phyloP scores from a whole-genome alignment of 2,797 vertebrate genomes.

The Urophycis tenuis region DNA sequence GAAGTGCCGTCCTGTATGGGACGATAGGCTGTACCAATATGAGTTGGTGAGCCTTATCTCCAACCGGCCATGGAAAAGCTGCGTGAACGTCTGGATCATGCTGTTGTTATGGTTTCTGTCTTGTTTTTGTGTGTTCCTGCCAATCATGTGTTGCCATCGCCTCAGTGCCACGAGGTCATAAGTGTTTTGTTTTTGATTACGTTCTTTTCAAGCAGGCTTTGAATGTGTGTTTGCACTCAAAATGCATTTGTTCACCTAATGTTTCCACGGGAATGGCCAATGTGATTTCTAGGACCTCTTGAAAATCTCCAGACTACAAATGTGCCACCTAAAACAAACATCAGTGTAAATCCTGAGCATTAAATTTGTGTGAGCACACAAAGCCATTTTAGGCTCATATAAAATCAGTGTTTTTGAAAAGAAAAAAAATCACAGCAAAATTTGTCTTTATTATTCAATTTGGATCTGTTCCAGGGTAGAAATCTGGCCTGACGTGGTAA shows the following conservation, averaged over 20 bases:
- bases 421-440: neutral
- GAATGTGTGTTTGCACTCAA: conserved; percentile 17
- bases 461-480: neutral
- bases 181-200: conserved; percentile 44
- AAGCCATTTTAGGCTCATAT: neutral
- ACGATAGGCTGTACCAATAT: neutral
- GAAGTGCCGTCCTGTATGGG: neutral
- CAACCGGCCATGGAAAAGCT: conserved; percentile 44
- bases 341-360: neutral
- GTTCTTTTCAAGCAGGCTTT: conserved; percentile 11
- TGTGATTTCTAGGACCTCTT: neutral
- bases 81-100: conserved; percentile 24
- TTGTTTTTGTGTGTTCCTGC: conserved; percentile 9
- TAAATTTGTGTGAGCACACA: neutral
- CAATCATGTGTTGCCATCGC: neutral
- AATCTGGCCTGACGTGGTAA: conserved; percentile 21
- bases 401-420: neutral
- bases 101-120: conserved; percentile 21
- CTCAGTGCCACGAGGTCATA: conserved; percentile 5
- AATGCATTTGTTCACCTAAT: conserved; percentile 18
- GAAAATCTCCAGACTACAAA: neutral
- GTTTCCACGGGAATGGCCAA: conserved; percentile 8
- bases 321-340: neutral
- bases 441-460: too few relatives aligned
- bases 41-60: neutral